Evolutionary conservation across 1,140 invertebrate genomes (phyloP), one percentile per base, ranked within the genome.

Genomic region (Euura lappo): DNA sequence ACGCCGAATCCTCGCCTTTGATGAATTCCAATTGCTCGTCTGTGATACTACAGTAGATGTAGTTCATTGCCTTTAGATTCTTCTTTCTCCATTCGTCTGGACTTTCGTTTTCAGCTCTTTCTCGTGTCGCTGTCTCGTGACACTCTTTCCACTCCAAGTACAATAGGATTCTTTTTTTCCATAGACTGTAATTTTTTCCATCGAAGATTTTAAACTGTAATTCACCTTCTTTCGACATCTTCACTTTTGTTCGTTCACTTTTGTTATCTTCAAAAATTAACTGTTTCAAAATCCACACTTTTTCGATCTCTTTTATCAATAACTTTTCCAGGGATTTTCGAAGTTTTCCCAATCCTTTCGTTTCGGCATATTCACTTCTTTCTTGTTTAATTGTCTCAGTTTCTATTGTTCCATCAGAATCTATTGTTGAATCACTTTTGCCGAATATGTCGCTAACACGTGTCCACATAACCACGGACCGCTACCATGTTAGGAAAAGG

Each of bases 131-230:
- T 3, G 71, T 45, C 28, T 67, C 65, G 11, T 74, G 45, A 70
- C 70, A 71, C 45, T 71, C 69, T 47, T 75, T 72, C 7, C 71
- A 43, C n/a, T 60, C 68, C 45, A 69, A 69, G 69, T 47, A 69
- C 60, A 65, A 3, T 10, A 51, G 13, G 42, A 70, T 73, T 47
- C 68, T 51, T 60, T 67, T 68, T 65, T 74, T 69, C 47, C 73
- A 71, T 6, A 66, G 46, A 2, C 13, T 13, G 13, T 74, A 74
- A 45, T 74, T 46, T 44, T 74, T 43, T 10, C 11, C 65, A 60
- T 74, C 45, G 65, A 71, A 71, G 4, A 71, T 51, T n/a, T 51
- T 51, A n/a, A 51, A 51, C n/a, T 51, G 2, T n/a, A 51, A 51
- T 51, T 51, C n/a, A 51, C 47, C n/a, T 51, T 51, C 47, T 51